Base-by-base conservation (phyloP, 2,113 vertebrate genomes). In the Numenius arquata region DNA sequence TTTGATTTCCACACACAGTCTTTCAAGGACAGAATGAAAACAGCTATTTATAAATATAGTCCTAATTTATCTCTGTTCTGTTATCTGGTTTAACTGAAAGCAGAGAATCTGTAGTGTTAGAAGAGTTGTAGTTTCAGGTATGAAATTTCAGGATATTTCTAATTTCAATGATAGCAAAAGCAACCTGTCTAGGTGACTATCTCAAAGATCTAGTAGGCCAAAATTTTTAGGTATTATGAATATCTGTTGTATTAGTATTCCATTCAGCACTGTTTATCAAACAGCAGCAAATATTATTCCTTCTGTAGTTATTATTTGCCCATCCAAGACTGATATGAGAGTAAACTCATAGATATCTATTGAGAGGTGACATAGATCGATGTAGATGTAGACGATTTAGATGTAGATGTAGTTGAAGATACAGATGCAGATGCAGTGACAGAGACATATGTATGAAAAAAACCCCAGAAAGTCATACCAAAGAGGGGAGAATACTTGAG, bases 1-100 rank as follows among this genome's bases (percentile, higher is more conserved):
- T 47, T 92, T 77, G 50, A 41, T 87, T 84, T 92, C 43, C 58
- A 27, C 15, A 48, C 8, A 17, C 6, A 71, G 23, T 4, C 9
- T 82, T 85, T 91, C 52, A 94, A 88, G 48, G 52, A 40, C 21
- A 75, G 65, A 78, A 89, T 32, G 19, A 85, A 94, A 78, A 27
- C 15, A 87, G 9, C 9, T 78, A 79, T 91, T 70, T 72, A n/a
- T 68, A 85, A 83, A 63, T 26, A 48, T 1, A 8, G 20, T 26
- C 15, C 6, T 3, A 65, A 11, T 87, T 91, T 47, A 19, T 63
- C 47, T 81, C 21, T 83, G 11, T 72, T 94, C 43, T 68, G 12
- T 56, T 85, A 4, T 19, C 16, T 76, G 6, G 4, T 87, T 63
- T 85, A 68, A 79, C 5, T 84, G 61, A 65, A 15, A 72, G 9